Conservation (phyloP, 2,797 vertebrate genomes). For the Eutrigla gurnardus region DNA sequence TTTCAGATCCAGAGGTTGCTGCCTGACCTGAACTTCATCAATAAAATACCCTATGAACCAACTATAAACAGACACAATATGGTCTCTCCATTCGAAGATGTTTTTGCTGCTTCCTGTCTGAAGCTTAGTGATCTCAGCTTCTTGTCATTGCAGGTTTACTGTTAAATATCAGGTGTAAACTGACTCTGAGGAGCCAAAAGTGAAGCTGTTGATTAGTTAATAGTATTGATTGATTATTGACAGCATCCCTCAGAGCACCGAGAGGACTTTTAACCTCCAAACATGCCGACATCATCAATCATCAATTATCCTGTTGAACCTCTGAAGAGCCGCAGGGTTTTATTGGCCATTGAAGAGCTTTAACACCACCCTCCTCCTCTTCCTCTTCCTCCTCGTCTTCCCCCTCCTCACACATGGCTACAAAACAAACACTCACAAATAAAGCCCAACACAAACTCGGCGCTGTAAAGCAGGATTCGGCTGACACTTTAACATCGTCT, state of each 20-base stretch:
- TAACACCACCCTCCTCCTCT: constrained; percentile 25
- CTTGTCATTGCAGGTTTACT: background rate
- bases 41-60: background rate
- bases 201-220: constrained; percentile 46
- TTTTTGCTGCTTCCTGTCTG: background rate
- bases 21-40: too few species aligned
- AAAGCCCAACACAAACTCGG: constrained; percentile 38
- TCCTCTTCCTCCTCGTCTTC: constrained; percentile 17
- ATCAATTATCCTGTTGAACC: constrained; percentile 48
- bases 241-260: constrained; percentile 3
- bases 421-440: constrained; percentile 45
- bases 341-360: constrained; percentile 42
- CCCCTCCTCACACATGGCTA: constrained; percentile 23
- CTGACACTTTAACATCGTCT: constrained; percentile 62
- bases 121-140: background rate
- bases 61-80: background rate
- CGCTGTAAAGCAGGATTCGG: constrained; percentile 50
- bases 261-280: constrained; percentile 35
- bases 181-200: constrained; percentile 6
- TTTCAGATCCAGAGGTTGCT: too few species aligned
- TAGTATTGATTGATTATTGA: constrained; percentile 53
- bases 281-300: constrained; percentile 55
- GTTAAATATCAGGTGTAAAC: constrained; percentile 9
- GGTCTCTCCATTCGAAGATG: background rate
- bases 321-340: constrained; percentile 40